Base-by-base conservation (phyloP, 2,888 invertebrate species). In the Philhelius pedissequus region DNA sequence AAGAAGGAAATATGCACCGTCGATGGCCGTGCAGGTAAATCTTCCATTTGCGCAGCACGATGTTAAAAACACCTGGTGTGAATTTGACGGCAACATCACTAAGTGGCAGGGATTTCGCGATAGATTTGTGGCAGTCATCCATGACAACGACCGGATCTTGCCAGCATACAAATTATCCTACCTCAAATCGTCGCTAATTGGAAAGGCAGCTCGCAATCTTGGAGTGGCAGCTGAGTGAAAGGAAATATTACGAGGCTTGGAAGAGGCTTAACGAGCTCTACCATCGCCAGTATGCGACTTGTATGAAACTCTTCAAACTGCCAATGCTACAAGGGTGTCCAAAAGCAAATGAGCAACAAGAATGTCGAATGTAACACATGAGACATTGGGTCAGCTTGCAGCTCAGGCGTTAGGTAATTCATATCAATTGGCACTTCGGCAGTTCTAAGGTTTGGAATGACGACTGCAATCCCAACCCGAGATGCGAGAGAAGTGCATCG, bases 161-260 rank as follows among this genome's bases (percentile, higher is more conserved):
- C 52, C 32, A 1, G 50, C 68, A 1, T 76, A 35, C 18, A 76
- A 76, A 15, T 76, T 76, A 13, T 35, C 58, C 0, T 76, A 60
- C 11, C 22, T 58, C 13, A 76, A 38, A 20, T 30, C 38, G 11
- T 69, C 76, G 0, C 18, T 76, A 7, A 20, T 35, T 2, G 76
- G 69, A 15, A 45, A 35, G n/a, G n/a, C n/a, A n/a, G n/a, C n/a
- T n/a, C n/a, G n/a, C n/a, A n/a, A n/a, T n/a, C n/a, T n/a, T n/a
- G n/a, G n/a, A n/a, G n/a, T n/a, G n/a, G n/a, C n/a, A n/a, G 69
- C 76, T 73, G 1, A 73, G 52, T 1, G 73, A 62, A 6, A 2
- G 2, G 0, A 38, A 38, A 15, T 58, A 58, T 7, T 60, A 20
- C 15, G 71, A 71, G n/a, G 50, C 73, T 1, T 73, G 50, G 62